These are phyloP conservation scores for Neogobius melanostomus DNA, from an alignment of 2,113 vertebrate genomes.

Conservation along the genomic window DNA sequence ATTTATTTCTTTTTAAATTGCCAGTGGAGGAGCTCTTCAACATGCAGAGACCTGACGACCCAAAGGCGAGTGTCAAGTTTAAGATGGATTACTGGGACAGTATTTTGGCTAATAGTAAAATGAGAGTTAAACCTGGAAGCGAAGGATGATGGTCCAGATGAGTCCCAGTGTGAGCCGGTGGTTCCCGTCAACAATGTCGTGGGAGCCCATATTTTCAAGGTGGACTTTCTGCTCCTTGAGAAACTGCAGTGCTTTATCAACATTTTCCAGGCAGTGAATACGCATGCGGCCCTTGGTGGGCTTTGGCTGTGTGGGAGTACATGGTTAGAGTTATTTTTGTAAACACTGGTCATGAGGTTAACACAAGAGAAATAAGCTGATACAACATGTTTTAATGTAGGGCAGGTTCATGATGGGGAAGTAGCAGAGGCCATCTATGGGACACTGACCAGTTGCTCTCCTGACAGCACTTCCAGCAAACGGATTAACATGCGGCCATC, in stretches of 20 bases:
- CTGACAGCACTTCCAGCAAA: slow-evolving; percentile 90
- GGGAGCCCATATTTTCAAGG: slow-evolving; percentile 93
- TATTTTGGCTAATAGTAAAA: too few species aligned
- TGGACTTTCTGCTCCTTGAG: slow-evolving; percentile 94
- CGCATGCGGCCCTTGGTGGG: slow-evolving; percentile 94
- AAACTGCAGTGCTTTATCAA: slow-evolving; percentile 93
- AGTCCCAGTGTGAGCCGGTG: slow-evolving; percentile 91
- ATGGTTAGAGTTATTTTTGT: not conserved
- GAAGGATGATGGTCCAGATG: slow-evolving; percentile 95
- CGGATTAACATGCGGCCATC: slow-evolving; percentile 91
- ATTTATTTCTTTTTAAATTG: slow-evolving; percentile 12
- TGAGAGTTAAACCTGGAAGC: slow-evolving; percentile 84
- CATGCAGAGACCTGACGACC: slow-evolving; percentile 31
- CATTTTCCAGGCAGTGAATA: slow-evolving; percentile 94
- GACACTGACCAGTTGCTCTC: slow-evolving; percentile 88
- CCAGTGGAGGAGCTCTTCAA: slow-evolving; percentile 6
- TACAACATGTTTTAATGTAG: slow-evolving; percentile 24
- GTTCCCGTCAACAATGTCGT: slow-evolving; percentile 93
- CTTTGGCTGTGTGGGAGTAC: slow-evolving; percentile 77
- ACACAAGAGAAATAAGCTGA: slow-evolving; percentile 27
- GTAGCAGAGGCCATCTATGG: slow-evolving; percentile 5
- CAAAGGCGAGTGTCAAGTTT: not conserved
- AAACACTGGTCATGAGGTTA: not conserved
- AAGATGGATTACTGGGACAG: slow-evolving; percentile 8
- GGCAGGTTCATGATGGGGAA: slow-evolving; percentile 9